Evolutionary conservation across 2,888 invertebrate genomes (phyloP).

Genomic region (Agriopis leucophaearia): DNA sequence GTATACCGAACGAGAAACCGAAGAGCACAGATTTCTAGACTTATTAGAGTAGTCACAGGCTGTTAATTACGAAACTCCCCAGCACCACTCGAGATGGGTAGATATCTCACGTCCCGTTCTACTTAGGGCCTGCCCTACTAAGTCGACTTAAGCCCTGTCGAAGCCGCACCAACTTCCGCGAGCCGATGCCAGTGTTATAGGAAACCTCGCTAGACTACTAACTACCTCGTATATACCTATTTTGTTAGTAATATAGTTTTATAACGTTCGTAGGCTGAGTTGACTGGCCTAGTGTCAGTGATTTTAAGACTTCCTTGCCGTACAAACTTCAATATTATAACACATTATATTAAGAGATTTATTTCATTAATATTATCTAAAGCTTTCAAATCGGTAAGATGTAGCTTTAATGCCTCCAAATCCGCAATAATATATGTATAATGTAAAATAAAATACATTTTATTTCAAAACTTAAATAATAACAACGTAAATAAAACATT

Average conservation of each 20-base stretch:
- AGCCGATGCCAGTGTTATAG: background rate
- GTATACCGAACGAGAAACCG: too few species aligned
- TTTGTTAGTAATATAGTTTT: background rate
- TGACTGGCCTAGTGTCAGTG: too few species aligned
- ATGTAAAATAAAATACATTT: too few species aligned
- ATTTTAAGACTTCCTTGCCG: too few species aligned
- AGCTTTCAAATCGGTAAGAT: too few species aligned
- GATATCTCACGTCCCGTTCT: constrained; percentile 8
- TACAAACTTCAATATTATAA: too few species aligned
- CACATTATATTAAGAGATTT: too few species aligned
- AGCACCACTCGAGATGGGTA: constrained; percentile 9
- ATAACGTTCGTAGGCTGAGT: background rate
- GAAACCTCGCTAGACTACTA: constrained; percentile 14
- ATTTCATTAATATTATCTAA: too few species aligned
- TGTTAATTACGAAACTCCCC: background rate
- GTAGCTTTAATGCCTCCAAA: too few species aligned
- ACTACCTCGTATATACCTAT: background rate
- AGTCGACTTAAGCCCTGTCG: constrained; percentile 1
- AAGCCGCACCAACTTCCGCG: constrained; percentile 11
- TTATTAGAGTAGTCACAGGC: background rate
- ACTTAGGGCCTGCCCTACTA: constrained; percentile 12
- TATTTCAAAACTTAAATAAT: too few species aligned
- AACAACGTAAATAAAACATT: too few species aligned
- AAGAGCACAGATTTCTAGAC: background rate
- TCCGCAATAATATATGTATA: too few species aligned